Evolutionary conservation across 2,113 vertebrate species (phyloP).

Genomic region (Seriola quinqueradiata): DNA sequence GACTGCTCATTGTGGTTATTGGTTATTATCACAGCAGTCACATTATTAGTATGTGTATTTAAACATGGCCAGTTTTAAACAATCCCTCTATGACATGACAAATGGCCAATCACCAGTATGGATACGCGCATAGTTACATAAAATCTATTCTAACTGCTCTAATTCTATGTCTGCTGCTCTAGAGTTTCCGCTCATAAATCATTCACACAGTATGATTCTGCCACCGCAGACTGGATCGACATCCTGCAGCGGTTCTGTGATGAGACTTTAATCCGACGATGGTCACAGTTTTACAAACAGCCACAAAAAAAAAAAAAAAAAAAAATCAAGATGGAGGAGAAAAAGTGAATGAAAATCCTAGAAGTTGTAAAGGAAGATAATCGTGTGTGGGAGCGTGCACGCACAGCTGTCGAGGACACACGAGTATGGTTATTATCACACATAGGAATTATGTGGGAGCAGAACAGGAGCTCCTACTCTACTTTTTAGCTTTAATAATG

Average conservation of each 20-base stretch:
- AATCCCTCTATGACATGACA: background rate
- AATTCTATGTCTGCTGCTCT: constrained; percentile 29
- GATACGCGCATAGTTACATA: background rate
- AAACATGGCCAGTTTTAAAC: background rate
- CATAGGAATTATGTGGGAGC: background rate
- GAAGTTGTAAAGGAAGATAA: too few relatives aligned
- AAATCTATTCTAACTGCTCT: constrained; percentile 27
- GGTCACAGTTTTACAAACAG: constrained; percentile 22
- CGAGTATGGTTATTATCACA: constrained; percentile 31
- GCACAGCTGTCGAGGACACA: background rate
- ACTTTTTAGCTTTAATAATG: constrained; percentile 46
- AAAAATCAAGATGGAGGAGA: background rate
- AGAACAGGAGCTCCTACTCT: background rate
- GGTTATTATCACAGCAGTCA: background rate
- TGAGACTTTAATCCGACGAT: constrained; percentile 20
- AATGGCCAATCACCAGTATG: background rate
- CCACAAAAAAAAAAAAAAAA: background rate
- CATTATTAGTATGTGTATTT: background rate
- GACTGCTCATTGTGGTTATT: background rate
- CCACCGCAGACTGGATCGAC: constrained; percentile 19
- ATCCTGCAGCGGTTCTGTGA: constrained; percentile 19
- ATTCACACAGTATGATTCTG: constrained; percentile 52
- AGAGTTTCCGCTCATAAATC: constrained; percentile 52
- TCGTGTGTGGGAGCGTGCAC: background rate
- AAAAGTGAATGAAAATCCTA: background rate